Percentiles rank a stretch among this genome's conserved stretches.
Conservation (phyloP, 92 coral and sea anemone species). For the Galaxea fascicularis region DNA sequence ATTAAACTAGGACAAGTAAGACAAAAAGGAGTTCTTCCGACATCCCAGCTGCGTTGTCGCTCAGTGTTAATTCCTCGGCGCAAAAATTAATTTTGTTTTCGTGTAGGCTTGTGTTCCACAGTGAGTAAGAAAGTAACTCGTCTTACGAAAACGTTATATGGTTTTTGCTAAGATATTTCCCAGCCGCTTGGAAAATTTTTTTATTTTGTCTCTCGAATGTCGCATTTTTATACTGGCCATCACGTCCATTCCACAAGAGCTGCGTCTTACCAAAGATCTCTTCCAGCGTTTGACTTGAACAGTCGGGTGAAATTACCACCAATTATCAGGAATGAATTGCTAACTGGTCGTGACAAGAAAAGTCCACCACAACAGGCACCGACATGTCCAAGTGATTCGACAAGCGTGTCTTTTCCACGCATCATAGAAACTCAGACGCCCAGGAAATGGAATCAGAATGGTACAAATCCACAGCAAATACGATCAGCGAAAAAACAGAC, state of each 20-base stretch:
- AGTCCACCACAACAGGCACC: not conserved
- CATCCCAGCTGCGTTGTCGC: slow-evolving; percentile 18
- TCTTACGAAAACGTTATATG: not conserved
- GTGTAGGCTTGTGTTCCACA: not conserved
- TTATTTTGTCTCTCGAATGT: not conserved
- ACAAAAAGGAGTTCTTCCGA: not conserved
- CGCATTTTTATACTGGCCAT: slow-evolving; percentile 18
- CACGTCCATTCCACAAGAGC: slow-evolving; percentile 21
- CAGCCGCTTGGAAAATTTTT: not conserved
- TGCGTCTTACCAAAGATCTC: slow-evolving; percentile 27
- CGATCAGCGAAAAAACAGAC: not conserved
- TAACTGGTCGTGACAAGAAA: not conserved
- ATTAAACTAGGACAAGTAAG: slow-evolving; percentile 20
- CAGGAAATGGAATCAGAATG: not conserved
- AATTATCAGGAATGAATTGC: slow-evolving; percentile 49
- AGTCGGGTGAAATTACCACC: slow-evolving; percentile 68
- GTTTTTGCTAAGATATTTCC: not conserved
- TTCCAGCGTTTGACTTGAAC: slow-evolving; percentile 49
- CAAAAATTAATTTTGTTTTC: not conserved
- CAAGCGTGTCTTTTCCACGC: slow-evolving; percentile 6
- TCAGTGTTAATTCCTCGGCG: not conserved
- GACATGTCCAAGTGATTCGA: not conserved
- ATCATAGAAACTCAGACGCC: slow-evolving; percentile 1
- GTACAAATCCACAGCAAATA: not conserved
- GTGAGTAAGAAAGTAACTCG: not conserved